Evolutionary conservation across 2,888 invertebrate genomes (phyloP), one percentile per base, ranked within the genome.

Genomic region (Diploptera punctata): DNA sequence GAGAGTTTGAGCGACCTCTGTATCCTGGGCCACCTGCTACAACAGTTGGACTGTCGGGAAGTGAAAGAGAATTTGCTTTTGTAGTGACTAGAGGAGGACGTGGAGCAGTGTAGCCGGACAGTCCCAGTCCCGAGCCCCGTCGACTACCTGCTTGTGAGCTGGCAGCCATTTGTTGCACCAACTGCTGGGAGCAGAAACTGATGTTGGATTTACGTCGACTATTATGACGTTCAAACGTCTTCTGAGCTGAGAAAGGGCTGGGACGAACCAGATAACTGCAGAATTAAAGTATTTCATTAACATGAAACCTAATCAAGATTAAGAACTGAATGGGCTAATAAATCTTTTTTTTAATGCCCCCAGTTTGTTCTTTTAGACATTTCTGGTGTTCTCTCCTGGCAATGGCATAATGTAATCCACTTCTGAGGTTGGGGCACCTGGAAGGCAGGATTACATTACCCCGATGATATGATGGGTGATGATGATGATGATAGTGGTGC

Each of bases 201-300:
- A 95, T 95, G 84, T 95, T 95, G 68, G 95, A 95, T 84, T 95
- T 95, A 68, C 96, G 87, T 10, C 95, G 87, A 75, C 94, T 95
- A 83, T 95, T 96, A 84, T 96, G 96, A 1, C 95, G 87, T 81
- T 96, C 95, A 83, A 96, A 97, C 0, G 96, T 96, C 84, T 96
- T 96, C 84, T 96, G 95, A 26, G 96, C 96, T 43, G 95, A 95
- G 82, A 98, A 96, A 13, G 98, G 97, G 80, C 96, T 97, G 0
- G 98, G 98, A 13, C 97, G 89, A 47, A 98, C 95, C 80, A 97
- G 85, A 80, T 97, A 95, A 82, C 95, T 95, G 86, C 44, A 84
- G 83, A 74, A 73, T 73, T 38, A 62, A 57, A 29, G 10, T 10
- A 7, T 33, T 33, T 5, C 33, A 33, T 33, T 33, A 33, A n/a